A percentile compares a stretch with the other conserved stretches of the same genome.
Conservation (phyloP, 2,113 vertebrate species). For the Odobenus rosmarus region DNA sequence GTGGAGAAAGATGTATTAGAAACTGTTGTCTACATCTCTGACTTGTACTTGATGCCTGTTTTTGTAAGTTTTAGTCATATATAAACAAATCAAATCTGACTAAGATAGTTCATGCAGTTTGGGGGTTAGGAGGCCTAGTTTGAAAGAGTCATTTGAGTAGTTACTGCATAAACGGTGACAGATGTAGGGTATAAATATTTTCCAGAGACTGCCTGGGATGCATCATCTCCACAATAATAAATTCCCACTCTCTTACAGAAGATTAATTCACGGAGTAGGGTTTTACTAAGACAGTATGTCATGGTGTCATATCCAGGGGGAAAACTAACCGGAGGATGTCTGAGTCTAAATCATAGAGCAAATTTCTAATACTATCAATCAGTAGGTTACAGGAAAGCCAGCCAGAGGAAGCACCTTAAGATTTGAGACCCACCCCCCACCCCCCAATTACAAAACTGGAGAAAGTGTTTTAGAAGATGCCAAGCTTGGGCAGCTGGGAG, state of each 20-base stretch:
- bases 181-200: background rate
- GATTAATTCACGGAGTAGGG: background rate
- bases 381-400: background rate
- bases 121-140: background rate
- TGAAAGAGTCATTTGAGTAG: background rate
- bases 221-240: background rate
- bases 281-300: constrained; percentile 29
- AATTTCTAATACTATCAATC: background rate
- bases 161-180: background rate
- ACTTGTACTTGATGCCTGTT: background rate
- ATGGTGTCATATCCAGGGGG: background rate
- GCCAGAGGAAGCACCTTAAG: background rate
- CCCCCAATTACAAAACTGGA: background rate
- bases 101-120: background rate
- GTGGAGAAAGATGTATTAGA: background rate
- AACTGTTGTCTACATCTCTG: background rate
- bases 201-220: background rate
- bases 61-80: background rate
- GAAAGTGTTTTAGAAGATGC: background rate
- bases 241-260: background rate
- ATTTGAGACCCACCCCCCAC: background rate
- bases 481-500: background rate
- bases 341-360: background rate
- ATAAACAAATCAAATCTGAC: background rate
- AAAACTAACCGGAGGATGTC: background rate